Conservation (phyloP, 1,140 invertebrate species). For the Neomicropteryx cornuta region DNA sequence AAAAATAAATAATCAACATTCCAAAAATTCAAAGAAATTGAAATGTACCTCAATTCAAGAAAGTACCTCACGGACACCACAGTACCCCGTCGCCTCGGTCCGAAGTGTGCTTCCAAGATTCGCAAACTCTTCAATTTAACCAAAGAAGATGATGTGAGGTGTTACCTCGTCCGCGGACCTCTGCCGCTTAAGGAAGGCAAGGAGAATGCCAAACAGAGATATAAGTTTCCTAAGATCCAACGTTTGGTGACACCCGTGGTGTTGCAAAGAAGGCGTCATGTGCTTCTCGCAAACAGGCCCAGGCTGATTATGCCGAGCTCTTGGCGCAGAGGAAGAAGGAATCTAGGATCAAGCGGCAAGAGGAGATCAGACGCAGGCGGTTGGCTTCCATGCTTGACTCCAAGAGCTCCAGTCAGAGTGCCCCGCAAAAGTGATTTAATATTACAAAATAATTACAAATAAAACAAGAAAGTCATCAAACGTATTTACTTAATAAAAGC, state of each 20-base stretch:
- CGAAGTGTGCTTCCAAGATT: slow-evolving; percentile 96
- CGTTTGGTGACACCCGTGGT: slow-evolving; percentile 92
- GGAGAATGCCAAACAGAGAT: slow-evolving; percentile 36
- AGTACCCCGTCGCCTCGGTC: slow-evolving; percentile 91
- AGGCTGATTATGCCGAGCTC: slow-evolving; percentile 91
- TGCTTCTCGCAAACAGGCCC: slow-evolving; percentile 76
- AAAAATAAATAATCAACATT: too few relatives aligned
- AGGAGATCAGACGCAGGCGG: slow-evolving; percentile 63
- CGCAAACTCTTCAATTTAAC: slow-evolving; percentile 93
- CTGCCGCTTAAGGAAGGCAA: slow-evolving; percentile 86
- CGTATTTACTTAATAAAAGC: background rate
- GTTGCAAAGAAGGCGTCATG: slow-evolving; percentile 89
- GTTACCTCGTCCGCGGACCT: slow-evolving; percentile 91
- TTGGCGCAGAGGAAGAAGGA: slow-evolving; percentile 95
- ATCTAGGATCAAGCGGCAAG: slow-evolving; percentile 62
- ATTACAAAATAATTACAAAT: slow-evolving; percentile 25
- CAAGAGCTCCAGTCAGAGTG: slow-evolving; percentile 45
- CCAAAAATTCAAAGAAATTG: too few relatives aligned
- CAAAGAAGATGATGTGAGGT: slow-evolving; percentile 96
- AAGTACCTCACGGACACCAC: slow-evolving; percentile 94
- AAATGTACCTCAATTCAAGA: too few relatives aligned
- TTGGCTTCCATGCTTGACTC: slow-evolving; percentile 73
- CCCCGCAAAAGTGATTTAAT: slow-evolving; percentile 34
- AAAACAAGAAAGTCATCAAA: slow-evolving; percentile 9
- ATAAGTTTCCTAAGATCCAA: slow-evolving; percentile 88